Evolutionary conservation across 2,888 invertebrate species (phyloP).

Genomic region (Lochmaea capreae): DNA sequence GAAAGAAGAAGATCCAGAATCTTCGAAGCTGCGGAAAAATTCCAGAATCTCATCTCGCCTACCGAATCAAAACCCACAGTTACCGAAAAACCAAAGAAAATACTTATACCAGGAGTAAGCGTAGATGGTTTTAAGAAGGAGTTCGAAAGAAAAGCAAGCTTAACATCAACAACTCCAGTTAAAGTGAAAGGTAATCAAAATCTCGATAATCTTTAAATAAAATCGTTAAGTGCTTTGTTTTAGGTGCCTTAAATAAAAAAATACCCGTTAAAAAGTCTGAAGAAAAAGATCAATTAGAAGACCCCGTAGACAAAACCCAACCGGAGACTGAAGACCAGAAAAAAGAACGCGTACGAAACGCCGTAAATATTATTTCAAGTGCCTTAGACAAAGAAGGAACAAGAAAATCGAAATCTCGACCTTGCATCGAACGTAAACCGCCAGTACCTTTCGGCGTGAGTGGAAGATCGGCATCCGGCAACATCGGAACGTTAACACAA

Average conservation of each 20-base stretch:
- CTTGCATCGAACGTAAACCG: slow-evolving; percentile 70
- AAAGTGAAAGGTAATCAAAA: slow-evolving; percentile 53
- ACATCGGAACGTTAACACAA: slow-evolving; percentile 61
- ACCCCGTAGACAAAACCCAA: slow-evolving; percentile 52
- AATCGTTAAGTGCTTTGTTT: not conserved
- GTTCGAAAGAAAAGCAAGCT: slow-evolving; percentile 83
- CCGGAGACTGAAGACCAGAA: slow-evolving; percentile 61
- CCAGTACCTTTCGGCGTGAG: slow-evolving; percentile 73
- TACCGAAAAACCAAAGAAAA: slow-evolving; percentile 78
- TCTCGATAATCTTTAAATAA: not conserved
- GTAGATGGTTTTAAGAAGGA: slow-evolving; percentile 89
- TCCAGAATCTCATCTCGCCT: slow-evolving; percentile 69
- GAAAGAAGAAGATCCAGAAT: slow-evolving; percentile 76
- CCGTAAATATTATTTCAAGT: slow-evolving; percentile 78
- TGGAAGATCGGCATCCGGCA: slow-evolving; percentile 72
- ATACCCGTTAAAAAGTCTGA: slow-evolving; percentile 54
- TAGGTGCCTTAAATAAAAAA: slow-evolving; percentile 49
- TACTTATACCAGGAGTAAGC: slow-evolving; percentile 83
- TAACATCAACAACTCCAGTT: slow-evolving; percentile 65
- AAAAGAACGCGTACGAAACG: slow-evolving; percentile 73
- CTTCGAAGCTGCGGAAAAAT: slow-evolving; percentile 78
- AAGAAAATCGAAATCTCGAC: slow-evolving; percentile 64
- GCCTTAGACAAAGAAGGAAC: slow-evolving; percentile 70
- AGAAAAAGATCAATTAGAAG: slow-evolving; percentile 47
- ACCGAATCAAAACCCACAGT: slow-evolving; percentile 58